These are phyloP conservation scores for Leptinotarsa juncta DNA, from an alignment of 2,888 invertebrate species.

Conservation along the genomic window DNA sequence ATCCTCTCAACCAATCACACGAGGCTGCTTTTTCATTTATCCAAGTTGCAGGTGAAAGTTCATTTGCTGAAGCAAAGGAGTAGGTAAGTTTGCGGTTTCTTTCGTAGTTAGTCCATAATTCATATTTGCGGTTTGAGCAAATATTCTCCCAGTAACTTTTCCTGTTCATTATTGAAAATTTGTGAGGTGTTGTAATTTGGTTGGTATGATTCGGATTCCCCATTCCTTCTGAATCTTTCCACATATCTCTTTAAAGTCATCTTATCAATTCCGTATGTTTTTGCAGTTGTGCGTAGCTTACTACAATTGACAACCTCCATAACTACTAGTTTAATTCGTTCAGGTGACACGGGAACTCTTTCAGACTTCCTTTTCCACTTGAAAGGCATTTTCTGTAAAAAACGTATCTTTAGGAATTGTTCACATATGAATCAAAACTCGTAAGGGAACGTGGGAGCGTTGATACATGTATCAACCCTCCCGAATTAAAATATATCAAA, in stretches of 20 bases:
- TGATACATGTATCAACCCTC: neutral
- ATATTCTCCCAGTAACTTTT: neutral
- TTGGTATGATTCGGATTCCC: too few relatives aligned
- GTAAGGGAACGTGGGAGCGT: neutral
- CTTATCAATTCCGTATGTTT: neutral
- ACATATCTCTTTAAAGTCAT: neutral
- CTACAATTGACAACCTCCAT: neutral
- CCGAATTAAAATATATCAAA: too few relatives aligned
- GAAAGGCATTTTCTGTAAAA: neutral
- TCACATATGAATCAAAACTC: neutral
- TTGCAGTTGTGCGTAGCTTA: too few relatives aligned
- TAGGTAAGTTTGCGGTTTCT: neutral
- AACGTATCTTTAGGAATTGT: neutral
- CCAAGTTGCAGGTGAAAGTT: too few relatives aligned
- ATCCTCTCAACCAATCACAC: too few relatives aligned
- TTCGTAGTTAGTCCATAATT: constrained; percentile 18
- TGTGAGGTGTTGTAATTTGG: neutral
- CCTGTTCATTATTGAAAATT: neutral
- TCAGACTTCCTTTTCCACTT: neutral
- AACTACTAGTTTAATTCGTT: neutral
- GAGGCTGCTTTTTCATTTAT: too few relatives aligned
- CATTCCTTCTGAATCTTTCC: neutral
- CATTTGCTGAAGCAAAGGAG: neutral
- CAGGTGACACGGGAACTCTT: neutral
- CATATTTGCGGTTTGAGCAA: neutral